phyloP scores from a whole-genome alignment of 1,140 invertebrate species.

The Luehdorfia chinensis region DNA sequence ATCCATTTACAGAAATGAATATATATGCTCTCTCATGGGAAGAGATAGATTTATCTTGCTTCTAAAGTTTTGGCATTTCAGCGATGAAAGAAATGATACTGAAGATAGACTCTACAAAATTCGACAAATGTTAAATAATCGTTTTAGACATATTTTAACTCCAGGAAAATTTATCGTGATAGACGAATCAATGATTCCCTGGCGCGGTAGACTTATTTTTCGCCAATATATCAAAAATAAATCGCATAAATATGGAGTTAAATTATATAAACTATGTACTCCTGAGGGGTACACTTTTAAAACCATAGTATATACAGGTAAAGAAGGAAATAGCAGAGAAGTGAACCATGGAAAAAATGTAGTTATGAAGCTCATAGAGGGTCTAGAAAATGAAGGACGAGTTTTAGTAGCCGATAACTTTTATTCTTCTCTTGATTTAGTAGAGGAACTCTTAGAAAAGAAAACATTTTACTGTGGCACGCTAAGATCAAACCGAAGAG shows the following conservation, averaged over 20 bases:
- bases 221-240: constrained; percentile 59
- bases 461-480: constrained; percentile 47
- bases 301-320: constrained; percentile 21
- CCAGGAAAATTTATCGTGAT: constrained; percentile 44
- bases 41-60: constrained; percentile 22
- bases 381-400: constrained; percentile 2
- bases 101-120: constrained; percentile 49
- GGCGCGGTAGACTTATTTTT: constrained; percentile 32
- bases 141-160: constrained; percentile 10
- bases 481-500: constrained; percentile 31
- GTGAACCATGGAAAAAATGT: constrained; percentile 19
- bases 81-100: constrained; percentile 13
- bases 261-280: constrained; percentile 57
- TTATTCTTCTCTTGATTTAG: constrained; percentile 20
- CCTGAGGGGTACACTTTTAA: constrained; percentile 48
- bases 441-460: constrained; percentile 17
- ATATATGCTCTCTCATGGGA: constrained; percentile 16
- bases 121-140: constrained; percentile 20
- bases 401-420: constrained; percentile 22
- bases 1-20: constrained; percentile 22
- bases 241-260: constrained; percentile 60
- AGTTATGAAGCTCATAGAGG: neutral
- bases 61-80: constrained; percentile 24
- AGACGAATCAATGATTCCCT: constrained; percentile 61
- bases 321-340: constrained; percentile 19